Conservation (phyloP, 2,113 vertebrate species). For the Piprites chloris region DNA sequence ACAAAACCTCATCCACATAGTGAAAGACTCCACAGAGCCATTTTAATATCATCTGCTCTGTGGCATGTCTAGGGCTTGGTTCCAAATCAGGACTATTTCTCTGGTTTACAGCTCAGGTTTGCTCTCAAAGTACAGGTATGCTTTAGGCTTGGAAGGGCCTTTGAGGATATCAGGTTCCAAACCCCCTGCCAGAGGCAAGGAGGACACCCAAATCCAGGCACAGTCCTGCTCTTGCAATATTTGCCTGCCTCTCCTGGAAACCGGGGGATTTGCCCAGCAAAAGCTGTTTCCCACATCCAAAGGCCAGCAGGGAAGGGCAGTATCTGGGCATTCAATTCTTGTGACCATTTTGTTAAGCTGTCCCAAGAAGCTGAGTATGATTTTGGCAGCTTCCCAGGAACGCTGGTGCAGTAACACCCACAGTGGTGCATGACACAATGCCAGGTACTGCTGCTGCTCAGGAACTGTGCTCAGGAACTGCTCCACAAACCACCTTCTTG, state of each 20-base stretch:
- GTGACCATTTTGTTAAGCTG: background rate
- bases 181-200: background rate
- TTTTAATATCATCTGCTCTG: background rate
- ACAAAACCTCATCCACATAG: background rate
- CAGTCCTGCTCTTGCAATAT: background rate
- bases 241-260: background rate
- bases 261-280: background rate
- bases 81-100: background rate
- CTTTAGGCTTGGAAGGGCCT: background rate
- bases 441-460: background rate
- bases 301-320: background rate
- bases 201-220: background rate
- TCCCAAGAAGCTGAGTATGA: background rate
- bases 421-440: no score
- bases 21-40: background rate
- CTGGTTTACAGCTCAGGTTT: background rate
- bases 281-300: background rate
- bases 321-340: rapidly evolving
- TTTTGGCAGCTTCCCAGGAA: background rate
- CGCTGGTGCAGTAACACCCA: background rate
- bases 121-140: background rate
- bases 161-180: background rate
- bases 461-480: background rate
- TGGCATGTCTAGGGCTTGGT: background rate
- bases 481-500: background rate